Evolutionary conservation across 2,888 invertebrate species (phyloP), one percentile per base, ranked within the genome.

Genomic region (Acanthosepion pharaonis): DNA sequence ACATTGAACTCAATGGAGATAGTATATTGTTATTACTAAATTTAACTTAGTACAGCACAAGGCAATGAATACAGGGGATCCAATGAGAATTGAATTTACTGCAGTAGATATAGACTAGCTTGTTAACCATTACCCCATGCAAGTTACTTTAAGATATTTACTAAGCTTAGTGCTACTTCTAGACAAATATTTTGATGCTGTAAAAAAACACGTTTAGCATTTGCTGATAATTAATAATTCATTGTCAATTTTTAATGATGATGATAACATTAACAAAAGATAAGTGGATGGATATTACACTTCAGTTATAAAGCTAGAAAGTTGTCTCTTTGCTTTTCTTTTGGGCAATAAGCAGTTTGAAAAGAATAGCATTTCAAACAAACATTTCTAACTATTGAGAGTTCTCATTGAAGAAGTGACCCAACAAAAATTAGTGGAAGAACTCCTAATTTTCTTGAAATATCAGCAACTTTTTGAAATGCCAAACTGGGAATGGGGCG

Each of bases 361-460:
- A n/a, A 78, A 18, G n/a, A 78, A 78, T n/a, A 78, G n/a, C 33
- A 33, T 78, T 78, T 78, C n/a, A 78, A 78, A 78, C n/a, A 78
- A 78, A 78, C 78, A 78, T 78, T n/a, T 33, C 78, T 78, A n/a
- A 78, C n/a, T 33, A 11, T 78, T 33, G 18, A 78, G 78, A 78
- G 15, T 33, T 78, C n/a, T 78, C 78, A 78, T 78, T 78, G 78
- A 78, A 33, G 78, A 78, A 78, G 78, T 78, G 78, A 78, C n/a
- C 78, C 78, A 78, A 78, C 78, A 78, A 78, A 78, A 78, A 78
- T 78, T 78, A 78, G 78, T 78, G 78, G 78, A 78, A 78, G 78
- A 78, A 78, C 78, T 78, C 78, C n/a, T 78, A 78, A 78, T 78
- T 78, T 78, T 78, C 78, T 78, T n/a, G 78, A 78, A 78, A 78